Base-by-base conservation (phyloP, 2,113 vertebrate genomes). In the Microtus ochrogaster region DNA sequence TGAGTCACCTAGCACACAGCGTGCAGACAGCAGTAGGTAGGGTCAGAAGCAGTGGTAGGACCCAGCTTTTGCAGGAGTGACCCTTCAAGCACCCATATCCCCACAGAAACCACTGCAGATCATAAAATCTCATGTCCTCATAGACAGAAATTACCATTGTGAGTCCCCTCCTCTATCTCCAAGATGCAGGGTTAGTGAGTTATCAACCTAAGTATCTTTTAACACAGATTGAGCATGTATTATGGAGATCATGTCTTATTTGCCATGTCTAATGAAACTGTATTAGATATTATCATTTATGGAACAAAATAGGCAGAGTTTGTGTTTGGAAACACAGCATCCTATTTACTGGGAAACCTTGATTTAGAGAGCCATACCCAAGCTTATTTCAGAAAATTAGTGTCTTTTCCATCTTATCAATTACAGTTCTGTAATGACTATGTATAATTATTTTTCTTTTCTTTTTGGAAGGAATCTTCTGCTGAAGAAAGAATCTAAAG, bases 371-470 rank as follows among this genome's bases (percentile, higher is more conserved):
- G 28, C 36, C 70, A 11, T 79, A 58, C 33, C 13, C 2, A 39
- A 63, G 14, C 36, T 61, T 72, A 39, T 55, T 94, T 94, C 73
- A 91, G 66, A 95, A 95, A 90, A 90, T 22, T 24, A 68, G 2
- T 52, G 22, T 79, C 47, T 70, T 94, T 89, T 63, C 88, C 90
- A 52, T 92, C 82, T 95, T 96, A 86, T 89, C 82, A 88, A 90
- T 33, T 26, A 77, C 14, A 72, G 26, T 91, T 92, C 86, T 96
- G 77, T 66, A 95, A 94, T 94, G 94, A 95, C 91, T 97, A 41
- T 97, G 36, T 94, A 52, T 97, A 97, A 97, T 97, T 96, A 92
- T 97, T 92, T 97, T 98, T 96, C 93, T 97, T 97, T 98, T 97
- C 89, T 97, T 95, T 96, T 96, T 96, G 95, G 96, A 97, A 98